Evolutionary conservation across 2,797 vertebrate genomes (phyloP).

Genomic region (Eidolon dupreanum): DNA sequence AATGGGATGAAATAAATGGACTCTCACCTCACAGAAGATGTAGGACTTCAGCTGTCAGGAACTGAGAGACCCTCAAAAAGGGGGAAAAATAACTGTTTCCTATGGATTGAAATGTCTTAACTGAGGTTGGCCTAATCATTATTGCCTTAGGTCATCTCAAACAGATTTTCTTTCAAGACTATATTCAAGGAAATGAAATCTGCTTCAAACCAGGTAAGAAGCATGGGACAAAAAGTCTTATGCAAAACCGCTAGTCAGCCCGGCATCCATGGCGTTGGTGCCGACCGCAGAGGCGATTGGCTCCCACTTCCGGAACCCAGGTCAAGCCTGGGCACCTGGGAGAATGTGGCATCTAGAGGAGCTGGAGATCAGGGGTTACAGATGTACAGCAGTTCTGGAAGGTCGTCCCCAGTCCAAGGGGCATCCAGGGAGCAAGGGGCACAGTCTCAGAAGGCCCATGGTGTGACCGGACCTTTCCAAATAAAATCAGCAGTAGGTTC

Average conservation of each 20-base stretch:
- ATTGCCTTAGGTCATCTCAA: not conserved
- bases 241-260: not conserved
- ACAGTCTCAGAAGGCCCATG: not conserved
- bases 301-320: not conserved
- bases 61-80: constrained; percentile 2
- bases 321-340: not conserved
- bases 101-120: not conserved
- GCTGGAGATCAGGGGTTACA: not conserved
- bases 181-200: constrained; percentile 24
- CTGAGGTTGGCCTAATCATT: not conserved
- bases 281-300: not conserved
- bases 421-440: not conserved
- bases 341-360: not conserved
- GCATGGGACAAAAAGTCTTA: not conserved
- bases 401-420: not conserved
- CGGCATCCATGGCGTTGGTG: not conserved
- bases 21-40: not conserved
- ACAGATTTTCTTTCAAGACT: not conserved
- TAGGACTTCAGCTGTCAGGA: not conserved
- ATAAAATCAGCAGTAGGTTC: not conserved
- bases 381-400: not conserved
- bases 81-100: not conserved
- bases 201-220: not conserved
- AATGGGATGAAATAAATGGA: not conserved
- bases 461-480: not conserved